Evolutionary conservation across 2,797 vertebrate genomes (phyloP), one percentile per base, ranked within the genome.

Genomic region (Morus bassanus): DNA sequence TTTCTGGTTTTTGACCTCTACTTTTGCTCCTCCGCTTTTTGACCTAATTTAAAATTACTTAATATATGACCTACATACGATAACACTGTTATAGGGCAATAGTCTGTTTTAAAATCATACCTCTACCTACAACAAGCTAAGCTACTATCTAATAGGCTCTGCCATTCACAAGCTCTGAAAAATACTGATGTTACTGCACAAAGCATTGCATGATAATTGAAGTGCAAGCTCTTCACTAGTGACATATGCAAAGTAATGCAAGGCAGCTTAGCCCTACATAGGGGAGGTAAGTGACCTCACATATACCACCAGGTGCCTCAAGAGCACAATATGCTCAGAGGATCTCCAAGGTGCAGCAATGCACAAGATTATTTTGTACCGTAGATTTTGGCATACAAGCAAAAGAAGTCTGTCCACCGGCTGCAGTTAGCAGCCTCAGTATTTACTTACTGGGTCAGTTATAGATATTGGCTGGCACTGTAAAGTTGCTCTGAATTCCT

Each of bases 401-500:
- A n/a, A n/a, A n/a, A n/a, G 27, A 48, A 39, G 10, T 16, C 57
- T 41, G 25, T 43, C 31, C 31, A 11, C 65, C 64, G 8, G 27
- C 46, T 95, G 23, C 57, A 80, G 41, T 57, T 22, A 39, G 64
- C 8, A 53, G 67, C 60, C 43, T 72, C 45, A 67, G 22, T 54
- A 82, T 94, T 89, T 95, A 98, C 98, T 98, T 96, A 99, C 99
- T 64, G 96, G 96, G 85, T 99, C 99, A 41, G 91, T 92, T 51
- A 98, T 35, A 76, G 98, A 98, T 79, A 99, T 57, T 4, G 98
- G 98, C 30, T 96, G 98, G 94, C 98, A 98, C 81, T 99, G 98
- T 97, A 99, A 73, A 45, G 98, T 99, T 81, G 98, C 98, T 96
- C 99, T 98, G 96, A 99, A 99, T 46, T 99, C 98, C 92, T 98